Percentiles rank a stretch among this genome's conserved stretches.
Conservation (phyloP, 2,113 vertebrate genomes). For the Callocephalon fimbriatum region DNA sequence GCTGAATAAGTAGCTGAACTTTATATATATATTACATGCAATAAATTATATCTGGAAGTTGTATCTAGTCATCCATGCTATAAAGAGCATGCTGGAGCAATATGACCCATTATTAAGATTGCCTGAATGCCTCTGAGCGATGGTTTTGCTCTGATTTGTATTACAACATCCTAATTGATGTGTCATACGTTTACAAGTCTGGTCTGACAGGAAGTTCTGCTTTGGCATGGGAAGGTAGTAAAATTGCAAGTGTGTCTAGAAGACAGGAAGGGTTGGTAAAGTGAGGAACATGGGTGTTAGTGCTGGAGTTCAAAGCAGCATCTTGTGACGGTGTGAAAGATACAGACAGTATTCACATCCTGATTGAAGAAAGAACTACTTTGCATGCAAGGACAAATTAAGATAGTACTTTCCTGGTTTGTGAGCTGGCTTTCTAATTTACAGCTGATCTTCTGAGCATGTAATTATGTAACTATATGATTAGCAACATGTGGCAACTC, state of each 20-base stretch:
- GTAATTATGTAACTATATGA: background rate
- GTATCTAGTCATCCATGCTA: background rate
- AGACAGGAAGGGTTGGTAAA: background rate
- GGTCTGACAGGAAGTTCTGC: background rate
- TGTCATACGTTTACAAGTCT: background rate
- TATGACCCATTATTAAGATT: background rate
- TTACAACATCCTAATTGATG: background rate
- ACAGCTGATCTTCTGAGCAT: background rate
- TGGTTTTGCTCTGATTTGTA: background rate
- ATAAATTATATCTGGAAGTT: background rate
- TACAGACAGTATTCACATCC: background rate
- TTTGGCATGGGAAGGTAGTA: background rate
- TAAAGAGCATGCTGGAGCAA: background rate
- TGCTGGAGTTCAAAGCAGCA: background rate
- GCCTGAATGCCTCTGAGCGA: background rate
- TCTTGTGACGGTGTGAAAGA: background rate
- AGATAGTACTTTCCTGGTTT: background rate
- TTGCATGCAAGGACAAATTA: background rate
- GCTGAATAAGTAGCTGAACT: background rate
- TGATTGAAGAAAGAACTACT: background rate
- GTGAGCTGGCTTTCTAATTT: background rate
- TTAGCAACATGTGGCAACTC: background rate
- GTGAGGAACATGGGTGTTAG: background rate
- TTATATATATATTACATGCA: background rate
- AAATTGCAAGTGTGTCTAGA: background rate